Conservation (phyloP, 1,140 invertebrate species). For the Eubasilissa regina region DNA sequence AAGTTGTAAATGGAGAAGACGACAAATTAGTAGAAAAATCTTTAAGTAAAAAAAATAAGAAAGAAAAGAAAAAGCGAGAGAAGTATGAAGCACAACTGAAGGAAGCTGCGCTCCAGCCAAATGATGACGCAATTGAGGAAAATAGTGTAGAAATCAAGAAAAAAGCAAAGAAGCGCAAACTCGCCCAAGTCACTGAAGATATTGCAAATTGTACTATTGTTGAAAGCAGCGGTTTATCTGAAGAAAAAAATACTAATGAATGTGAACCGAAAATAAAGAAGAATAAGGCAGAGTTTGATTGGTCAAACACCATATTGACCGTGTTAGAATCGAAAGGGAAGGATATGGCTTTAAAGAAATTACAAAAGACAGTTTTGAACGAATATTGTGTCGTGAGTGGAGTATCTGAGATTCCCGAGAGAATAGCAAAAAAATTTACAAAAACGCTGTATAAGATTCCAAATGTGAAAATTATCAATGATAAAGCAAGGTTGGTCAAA, state of each 20-base stretch:
- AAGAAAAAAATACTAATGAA: conserved; percentile 28
- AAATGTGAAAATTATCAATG: conserved; percentile 50
- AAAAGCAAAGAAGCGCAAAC: conserved; percentile 63
- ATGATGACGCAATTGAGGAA: conserved; percentile 48
- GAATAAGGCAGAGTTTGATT: conserved; percentile 55
- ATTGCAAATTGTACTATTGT: conserved; percentile 29
- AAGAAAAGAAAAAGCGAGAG: conserved; percentile 72
- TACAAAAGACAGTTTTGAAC: conserved; percentile 54
- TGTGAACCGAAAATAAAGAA: conserved; percentile 48
- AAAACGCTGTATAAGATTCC: conserved; percentile 52
- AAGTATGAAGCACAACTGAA: conserved; percentile 71
- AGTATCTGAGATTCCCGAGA: conserved; percentile 41
- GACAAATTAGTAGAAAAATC: conserved; percentile 64
- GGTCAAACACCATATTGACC: conserved; percentile 37
- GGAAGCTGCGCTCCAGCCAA: conserved; percentile 41
- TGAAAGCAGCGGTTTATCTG: conserved; percentile 10
- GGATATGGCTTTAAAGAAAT: conserved; percentile 53
- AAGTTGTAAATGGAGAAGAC: conserved; percentile 52
- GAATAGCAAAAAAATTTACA: conserved; percentile 53
- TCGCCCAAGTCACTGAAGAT: conserved; percentile 66
- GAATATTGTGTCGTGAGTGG: conserved; percentile 51
- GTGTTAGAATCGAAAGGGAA: conserved; percentile 51
- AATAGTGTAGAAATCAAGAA: conserved; percentile 61
- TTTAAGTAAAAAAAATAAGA: conserved; percentile 71
- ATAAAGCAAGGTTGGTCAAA: conserved; percentile 46